Evolutionary conservation across 2,113 vertebrate species (phyloP), one percentile per base, ranked within the genome.

Genomic region (Nothoprocta perdicaria): DNA sequence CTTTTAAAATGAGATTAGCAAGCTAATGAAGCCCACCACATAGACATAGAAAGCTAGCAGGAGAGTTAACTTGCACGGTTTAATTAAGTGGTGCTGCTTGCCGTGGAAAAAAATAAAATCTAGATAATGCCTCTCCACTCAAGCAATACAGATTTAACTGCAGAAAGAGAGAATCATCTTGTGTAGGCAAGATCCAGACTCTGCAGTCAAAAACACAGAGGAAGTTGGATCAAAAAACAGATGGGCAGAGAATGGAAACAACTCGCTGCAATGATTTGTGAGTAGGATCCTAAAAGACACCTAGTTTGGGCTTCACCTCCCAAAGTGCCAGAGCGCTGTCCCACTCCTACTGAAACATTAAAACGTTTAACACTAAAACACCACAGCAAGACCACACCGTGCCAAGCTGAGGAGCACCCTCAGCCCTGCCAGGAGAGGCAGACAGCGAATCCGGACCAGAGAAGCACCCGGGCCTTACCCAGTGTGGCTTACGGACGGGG

Each of bases 81-180:
- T 53, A 31, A 88, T 74, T 22, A 60, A 12, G 19, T 35, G n/a
- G n/a, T 61, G 61, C 31, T 66, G 66, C 50, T 86, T 71, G 48
- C 27, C 43, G 61, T 46, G 23, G 86, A 81, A 79, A 46, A 46
- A 53, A 17, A 14, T 13, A 41, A 38, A 38, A n/a, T 9, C 82
- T 55, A 29, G 53, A 16, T 29, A 29, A 19, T 16, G 22, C 81
- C 81, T 75, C 77, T 83, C 77, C 58, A 13, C 58, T 23, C 22
- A 9, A 35, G 58, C 11, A 2, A 23, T 52, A 35, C 35, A 83
- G 57, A 80, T 79, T 88, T 62, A 79, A 52, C 53, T 67, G 58
- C 62, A 72, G 50, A 71, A 93, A 72, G 45, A 57, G 62, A 90
- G 62, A 41, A 85, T 93, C 50, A 73, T 77, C 80, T 82, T 79